These are phyloP conservation scores for Drosophila cognata DNA, from an alignment of 2,888 invertebrate species.

Conservation along the genomic window DNA sequence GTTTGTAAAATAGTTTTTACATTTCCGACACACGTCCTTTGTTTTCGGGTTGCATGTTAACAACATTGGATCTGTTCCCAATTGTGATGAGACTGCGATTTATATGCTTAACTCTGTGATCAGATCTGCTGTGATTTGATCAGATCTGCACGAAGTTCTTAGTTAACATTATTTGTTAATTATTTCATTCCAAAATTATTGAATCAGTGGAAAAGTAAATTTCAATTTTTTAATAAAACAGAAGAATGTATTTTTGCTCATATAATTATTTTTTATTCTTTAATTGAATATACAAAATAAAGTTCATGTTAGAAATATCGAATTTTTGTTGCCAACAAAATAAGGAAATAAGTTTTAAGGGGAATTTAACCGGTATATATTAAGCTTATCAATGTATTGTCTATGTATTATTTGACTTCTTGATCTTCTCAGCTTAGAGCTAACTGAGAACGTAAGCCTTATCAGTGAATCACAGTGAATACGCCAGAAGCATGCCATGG, in stretches of 20 bases:
- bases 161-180: too few relatives aligned
- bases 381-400: neutral
- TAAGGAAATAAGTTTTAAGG: neutral
- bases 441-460: conserved; percentile 41
- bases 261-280: neutral
- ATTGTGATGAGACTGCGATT: conserved; percentile 44
- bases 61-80: conserved; percentile 17
- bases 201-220: neutral
- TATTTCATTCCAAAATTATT: neutral
- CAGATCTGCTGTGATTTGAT: conserved; percentile 3
- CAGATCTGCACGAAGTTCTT: neutral
- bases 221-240: too few relatives aligned
- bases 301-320: neutral
- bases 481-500: conserved; percentile 19
- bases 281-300: neutral
- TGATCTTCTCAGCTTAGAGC: conserved; percentile 25
- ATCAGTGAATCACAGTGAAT: conserved; percentile 47
- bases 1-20: conserved; percentile 77
- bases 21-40: conserved; percentile 68
- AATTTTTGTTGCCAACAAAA: neutral
- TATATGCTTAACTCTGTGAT: conserved; percentile 14
- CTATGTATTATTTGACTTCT: conserved; percentile 3
- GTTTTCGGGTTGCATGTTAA: conserved; percentile 47
- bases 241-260: neutral
- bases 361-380: neutral